phyloP scores from a whole-genome alignment of 2,113 vertebrate genomes.

The Galemys pyrenaicus region DNA sequence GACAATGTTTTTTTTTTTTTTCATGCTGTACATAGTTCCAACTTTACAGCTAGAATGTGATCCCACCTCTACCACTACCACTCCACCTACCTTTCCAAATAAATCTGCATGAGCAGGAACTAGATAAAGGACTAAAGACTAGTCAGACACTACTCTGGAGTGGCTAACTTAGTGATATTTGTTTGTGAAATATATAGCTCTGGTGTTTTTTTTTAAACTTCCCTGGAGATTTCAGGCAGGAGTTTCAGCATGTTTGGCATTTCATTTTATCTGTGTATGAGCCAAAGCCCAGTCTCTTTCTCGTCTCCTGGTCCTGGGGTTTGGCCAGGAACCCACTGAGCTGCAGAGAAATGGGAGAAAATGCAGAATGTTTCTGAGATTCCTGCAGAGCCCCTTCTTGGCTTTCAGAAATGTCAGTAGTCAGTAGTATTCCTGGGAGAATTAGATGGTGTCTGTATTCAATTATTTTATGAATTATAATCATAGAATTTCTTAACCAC shows the following conservation, averaged over 20 bases:
- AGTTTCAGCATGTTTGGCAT: not conserved
- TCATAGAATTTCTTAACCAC: conserved; percentile 1
- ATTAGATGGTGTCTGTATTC: not conserved
- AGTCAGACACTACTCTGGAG: not conserved
- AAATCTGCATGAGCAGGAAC: not conserved
- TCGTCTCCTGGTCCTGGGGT: not conserved
- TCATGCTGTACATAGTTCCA: conserved; percentile 26
- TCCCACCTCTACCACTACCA: accelerated
- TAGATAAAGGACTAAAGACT: not conserved
- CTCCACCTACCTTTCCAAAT: not conserved
- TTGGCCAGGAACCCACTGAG: conserved; percentile 22
- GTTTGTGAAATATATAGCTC: not conserved
- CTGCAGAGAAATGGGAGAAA: not conserved
- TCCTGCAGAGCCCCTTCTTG: not conserved
- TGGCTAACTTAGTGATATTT: conserved; percentile 2
- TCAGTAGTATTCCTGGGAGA: not conserved
- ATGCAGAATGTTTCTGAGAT: not conserved
- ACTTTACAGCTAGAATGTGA: not conserved
- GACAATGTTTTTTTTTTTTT: not conserved
- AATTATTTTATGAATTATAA: conserved; percentile 51
- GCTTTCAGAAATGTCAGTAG: conserved; percentile 27
- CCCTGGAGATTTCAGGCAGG: conserved; percentile 1
- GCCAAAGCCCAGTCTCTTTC: not conserved
- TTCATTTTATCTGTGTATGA: not conserved
- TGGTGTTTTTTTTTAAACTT: not conserved